These are phyloP conservation scores for Aspidoscelis tigris DNA, from an alignment of 2,113 vertebrate species.

Conservation along the genomic window DNA sequence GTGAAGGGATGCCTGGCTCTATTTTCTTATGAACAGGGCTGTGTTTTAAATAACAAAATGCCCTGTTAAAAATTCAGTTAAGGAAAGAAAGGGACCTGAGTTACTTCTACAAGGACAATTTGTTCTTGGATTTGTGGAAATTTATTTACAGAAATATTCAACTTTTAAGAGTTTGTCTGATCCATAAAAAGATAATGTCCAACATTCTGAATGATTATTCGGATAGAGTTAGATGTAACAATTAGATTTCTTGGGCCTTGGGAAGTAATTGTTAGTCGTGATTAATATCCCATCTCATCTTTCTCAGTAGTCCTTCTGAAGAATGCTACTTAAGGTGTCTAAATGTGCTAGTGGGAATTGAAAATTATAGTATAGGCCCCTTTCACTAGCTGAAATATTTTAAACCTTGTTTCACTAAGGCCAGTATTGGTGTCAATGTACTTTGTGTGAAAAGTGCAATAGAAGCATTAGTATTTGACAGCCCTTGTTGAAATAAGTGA, in stretches of 20 bases:
- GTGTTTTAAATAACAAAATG: not conserved
- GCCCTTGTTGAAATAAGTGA: constrained; percentile 90
- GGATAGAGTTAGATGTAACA: constrained; percentile 54
- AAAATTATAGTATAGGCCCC: constrained; percentile 68
- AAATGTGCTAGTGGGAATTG: constrained; percentile 65
- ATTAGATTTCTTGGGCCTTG: constrained; percentile 49
- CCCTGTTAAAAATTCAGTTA: not conserved
- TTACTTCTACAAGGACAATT: constrained; percentile 55
- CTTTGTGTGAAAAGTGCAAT: constrained; percentile 84
- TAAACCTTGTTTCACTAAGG: constrained; percentile 81
- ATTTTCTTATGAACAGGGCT: not conserved
- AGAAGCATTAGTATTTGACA: constrained; percentile 88
- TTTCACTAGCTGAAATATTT: constrained; percentile 80
- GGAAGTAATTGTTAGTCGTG: constrained; percentile 53
- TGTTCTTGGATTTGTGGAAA: constrained; percentile 40
- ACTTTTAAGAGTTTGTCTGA: constrained; percentile 36
- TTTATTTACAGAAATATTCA: constrained; percentile 18
- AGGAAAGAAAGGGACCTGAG: not conserved
- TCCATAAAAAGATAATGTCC: not conserved
- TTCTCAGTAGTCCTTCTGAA: constrained; percentile 53
- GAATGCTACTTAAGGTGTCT: constrained; percentile 54
- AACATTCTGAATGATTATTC: constrained; percentile 62
- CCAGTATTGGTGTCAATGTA: constrained; percentile 81
- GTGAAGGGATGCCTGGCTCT: not conserved
- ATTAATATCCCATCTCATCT: constrained; percentile 61